Base-by-base conservation (phyloP, 1,140 invertebrate genomes). In the Leptonema lineaticorne region DNA sequence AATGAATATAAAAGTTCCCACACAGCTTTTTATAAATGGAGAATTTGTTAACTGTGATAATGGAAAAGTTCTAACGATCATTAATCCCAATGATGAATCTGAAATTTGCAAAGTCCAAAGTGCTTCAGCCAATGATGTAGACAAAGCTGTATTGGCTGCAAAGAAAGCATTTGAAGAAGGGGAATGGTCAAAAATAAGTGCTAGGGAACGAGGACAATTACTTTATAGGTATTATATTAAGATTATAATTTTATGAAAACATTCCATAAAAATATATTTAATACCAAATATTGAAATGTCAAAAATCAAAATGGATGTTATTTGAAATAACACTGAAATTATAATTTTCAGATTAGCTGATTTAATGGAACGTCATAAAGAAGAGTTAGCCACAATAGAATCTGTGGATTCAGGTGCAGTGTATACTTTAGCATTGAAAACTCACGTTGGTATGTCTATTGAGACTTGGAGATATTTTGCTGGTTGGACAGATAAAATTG, bases 401-500 rank as follows among this genome's bases (percentile, higher is more conserved):
- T 89, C 88, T 0, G 84, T 97, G 5, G 96, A 98, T 77, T 95
- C 94, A 0, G 96, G 96, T 4, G 96, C 95, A 0, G 95, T 98
- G 0, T 98, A 97, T 78, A 97, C 96, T 0, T 81, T 98, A 24
- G 95, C 96, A 0, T 75, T 98, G 6, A 98, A 98, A 77, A 98
- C 96, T 0, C 96, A 96, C 76, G 80, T 96, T 6, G 94, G 94
- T 22, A 96, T 96, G 93, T 94, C 92, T 1, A 95, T 96, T 45
- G 93, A 96, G 73, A 94, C 92, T 0, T 96, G 92, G 92, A 81
- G 91, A 9, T 96, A 96, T 75, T 96, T 94, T 78, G 93, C 95
- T 14, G 95, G 96, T 1, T 97, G 93, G 92, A 90, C 93, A 50
- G 95, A 97, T 78, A 98, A 99, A 78, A 94, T 95, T 41, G 89